These are phyloP conservation scores for Hafferia zeledoni DNA, from an alignment of 2,797 vertebrate species.

Conservation along the genomic window DNA sequence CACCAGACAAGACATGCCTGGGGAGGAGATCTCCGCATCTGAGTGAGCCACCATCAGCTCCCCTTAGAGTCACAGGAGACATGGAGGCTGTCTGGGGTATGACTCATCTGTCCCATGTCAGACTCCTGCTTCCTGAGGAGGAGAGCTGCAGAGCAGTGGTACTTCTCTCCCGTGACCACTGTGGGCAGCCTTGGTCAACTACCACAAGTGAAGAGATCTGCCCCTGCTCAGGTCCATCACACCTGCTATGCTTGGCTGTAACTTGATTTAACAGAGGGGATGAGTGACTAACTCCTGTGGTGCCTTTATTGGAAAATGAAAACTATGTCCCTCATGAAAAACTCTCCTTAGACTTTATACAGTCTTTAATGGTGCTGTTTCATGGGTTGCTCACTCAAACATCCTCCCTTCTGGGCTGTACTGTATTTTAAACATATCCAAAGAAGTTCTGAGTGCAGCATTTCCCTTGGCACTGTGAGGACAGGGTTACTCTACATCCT, in stretches of 20 bases:
- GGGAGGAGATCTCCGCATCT: not conserved
- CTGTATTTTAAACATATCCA: not conserved
- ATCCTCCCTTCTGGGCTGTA: not conserved
- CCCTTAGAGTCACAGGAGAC: not conserved
- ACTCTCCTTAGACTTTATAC: not conserved
- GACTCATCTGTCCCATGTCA: not conserved
- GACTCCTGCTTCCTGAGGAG: accelerated
- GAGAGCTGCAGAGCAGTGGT: not conserved
- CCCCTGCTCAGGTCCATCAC: not conserved
- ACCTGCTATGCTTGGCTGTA: accelerated
- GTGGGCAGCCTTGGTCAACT: accelerated
- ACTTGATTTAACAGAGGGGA: not conserved
- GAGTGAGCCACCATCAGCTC: not conserved
- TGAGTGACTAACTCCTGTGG: not conserved
- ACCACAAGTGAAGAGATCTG: not conserved
- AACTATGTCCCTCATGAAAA: not conserved
- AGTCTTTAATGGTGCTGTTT: not conserved
- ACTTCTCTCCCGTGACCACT: not conserved
- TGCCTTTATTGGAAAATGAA: not conserved
- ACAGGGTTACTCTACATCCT: not conserved
- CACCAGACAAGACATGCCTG: accelerated
- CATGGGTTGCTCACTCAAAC: not conserved
- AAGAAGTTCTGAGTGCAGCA: not conserved
- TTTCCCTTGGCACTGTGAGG: not conserved
- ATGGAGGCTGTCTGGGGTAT: not conserved